Evolutionary conservation across 92 coral and sea anemone genomes (phyloP).

Genomic region (Desmophyllum pertusum): DNA sequence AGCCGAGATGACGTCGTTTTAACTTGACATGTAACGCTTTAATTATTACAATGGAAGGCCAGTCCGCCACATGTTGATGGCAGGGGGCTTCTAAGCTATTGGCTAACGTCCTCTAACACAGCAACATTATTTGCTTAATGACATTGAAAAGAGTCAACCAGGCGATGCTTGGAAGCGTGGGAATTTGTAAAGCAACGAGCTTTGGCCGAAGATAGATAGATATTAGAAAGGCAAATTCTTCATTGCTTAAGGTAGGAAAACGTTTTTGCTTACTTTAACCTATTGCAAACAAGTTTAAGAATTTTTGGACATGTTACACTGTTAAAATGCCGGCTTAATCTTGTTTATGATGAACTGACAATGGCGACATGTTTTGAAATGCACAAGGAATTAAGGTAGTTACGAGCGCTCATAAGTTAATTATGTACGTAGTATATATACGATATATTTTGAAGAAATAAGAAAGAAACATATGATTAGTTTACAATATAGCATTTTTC

Average conservation of each 20-base stretch:
- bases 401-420: neutral
- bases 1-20: neutral
- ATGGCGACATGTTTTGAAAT: neutral
- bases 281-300: neutral
- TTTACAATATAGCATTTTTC: too few relatives aligned
- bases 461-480: too few relatives aligned
- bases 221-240: neutral
- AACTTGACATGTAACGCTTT: neutral
- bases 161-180: constrained; percentile 27
- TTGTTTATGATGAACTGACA: neutral
- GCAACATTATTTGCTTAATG: neutral
- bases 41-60: neutral
- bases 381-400: neutral
- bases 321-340: neutral
- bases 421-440: too few relatives aligned
- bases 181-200: constrained; percentile 4
- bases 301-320: neutral
- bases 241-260: neutral
- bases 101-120: neutral
- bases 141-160: constrained; percentile 17
- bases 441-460: too few relatives aligned
- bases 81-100: neutral
- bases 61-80: neutral
- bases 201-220: neutral
- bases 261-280: neutral